Percentiles rank a stretch among this genome's conserved stretches.
These are phyloP conservation scores for Drosophila robusta DNA, from an alignment of 2,888 invertebrate genomes.

Conservation along the genomic window DNA sequence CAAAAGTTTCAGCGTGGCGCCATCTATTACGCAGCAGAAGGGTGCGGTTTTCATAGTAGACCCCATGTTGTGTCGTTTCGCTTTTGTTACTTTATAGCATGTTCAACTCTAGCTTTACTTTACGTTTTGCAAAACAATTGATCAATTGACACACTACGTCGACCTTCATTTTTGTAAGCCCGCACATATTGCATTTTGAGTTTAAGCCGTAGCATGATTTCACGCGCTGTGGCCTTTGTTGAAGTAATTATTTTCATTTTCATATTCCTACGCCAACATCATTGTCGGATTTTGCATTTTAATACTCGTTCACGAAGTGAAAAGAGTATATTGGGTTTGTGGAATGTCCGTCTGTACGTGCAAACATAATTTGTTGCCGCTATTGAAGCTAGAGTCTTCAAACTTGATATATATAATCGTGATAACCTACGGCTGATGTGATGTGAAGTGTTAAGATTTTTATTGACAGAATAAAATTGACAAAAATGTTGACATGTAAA, in stretches of 20 bases:
- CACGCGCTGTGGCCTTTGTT: slow-evolving; percentile 10
- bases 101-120: slow-evolving; percentile 2
- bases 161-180: not conserved
- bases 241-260: slow-evolving; percentile 15
- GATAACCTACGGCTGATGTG: no score
- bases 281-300: slow-evolving; percentile 23
- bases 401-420: no score
- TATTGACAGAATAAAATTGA: no score
- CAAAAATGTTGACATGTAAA: no score
- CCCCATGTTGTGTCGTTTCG: slow-evolving; percentile 27
- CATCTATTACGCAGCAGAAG: slow-evolving; percentile 86
- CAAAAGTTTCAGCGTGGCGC: slow-evolving; percentile 96
- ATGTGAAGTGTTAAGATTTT: no score
- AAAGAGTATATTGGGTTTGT: no score
- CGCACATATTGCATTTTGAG: slow-evolving; percentile 19
- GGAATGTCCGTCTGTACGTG: no score
- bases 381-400: no score
- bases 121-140: slow-evolving; percentile 5
- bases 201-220: slow-evolving; percentile 24
- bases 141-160: slow-evolving; percentile 1
- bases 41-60: slow-evolving; percentile 76
- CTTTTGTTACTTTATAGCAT: slow-evolving; percentile 35
- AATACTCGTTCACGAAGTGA: no score
- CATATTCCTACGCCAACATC: not conserved
- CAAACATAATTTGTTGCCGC: no score